Conservation (phyloP, 1,140 invertebrate species). For the Apis dorsata region DNA sequence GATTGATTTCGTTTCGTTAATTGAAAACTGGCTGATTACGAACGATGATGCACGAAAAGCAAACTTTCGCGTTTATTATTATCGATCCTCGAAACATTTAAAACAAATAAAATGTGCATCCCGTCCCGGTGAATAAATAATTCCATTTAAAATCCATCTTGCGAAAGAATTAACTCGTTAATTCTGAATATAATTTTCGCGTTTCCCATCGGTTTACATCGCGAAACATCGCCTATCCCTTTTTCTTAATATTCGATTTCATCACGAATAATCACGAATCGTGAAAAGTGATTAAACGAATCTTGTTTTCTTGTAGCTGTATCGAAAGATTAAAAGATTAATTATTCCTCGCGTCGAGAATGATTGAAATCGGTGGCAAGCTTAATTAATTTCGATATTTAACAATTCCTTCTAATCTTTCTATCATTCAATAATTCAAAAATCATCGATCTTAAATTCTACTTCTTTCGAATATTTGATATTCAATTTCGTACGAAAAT, state of each 20-base stretch:
- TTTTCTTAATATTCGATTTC: neutral
- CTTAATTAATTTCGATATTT: no score
- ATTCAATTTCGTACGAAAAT: no score
- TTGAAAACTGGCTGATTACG: slow-evolving; percentile 40
- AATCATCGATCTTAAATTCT: no score
- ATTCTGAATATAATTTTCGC: neutral
- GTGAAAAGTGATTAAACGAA: no score
- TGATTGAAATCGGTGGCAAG: no score
- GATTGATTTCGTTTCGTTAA: slow-evolving; percentile 41
- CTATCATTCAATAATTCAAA: no score
- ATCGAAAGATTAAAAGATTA: no score
- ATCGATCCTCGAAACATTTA: neutral
- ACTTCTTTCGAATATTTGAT: no score
- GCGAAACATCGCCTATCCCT: neutral
- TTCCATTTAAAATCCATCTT: slow-evolving; percentile 6
- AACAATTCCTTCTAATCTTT: no score
- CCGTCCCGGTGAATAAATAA: neutral
- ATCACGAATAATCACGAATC: neutral
- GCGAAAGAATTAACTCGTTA: slow-evolving; percentile 7
- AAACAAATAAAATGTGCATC: neutral
- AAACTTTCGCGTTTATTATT: slow-evolving; percentile 29
- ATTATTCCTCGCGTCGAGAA: no score
- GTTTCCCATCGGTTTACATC: neutral
- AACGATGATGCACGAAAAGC: neutral
- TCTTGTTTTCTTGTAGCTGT: no score